A percentile compares a stretch with the other conserved stretches of the same genome.
Evolutionary conservation across 2,888 invertebrate species (phyloP).

Genomic region (Plebejus anna): DNA sequence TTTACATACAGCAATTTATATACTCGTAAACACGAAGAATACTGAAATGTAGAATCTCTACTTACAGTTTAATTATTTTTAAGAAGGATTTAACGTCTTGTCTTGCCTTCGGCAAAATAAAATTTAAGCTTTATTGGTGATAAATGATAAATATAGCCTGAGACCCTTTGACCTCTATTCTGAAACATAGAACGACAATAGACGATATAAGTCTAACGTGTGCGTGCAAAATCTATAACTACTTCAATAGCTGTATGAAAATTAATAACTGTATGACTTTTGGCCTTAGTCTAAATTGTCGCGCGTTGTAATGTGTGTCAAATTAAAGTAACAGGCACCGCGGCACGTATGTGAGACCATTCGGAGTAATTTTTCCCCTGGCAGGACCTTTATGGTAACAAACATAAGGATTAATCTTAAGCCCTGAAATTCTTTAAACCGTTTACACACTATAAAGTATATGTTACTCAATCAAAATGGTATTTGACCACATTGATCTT

Average conservation of each 20-base stretch:
- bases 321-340: conserved; percentile 10
- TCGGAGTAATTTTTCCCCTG: not conserved
- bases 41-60: too few relatives aligned
- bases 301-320: not conserved
- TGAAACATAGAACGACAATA: not conserved
- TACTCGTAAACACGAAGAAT: too few relatives aligned
- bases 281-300: conserved; percentile 19
- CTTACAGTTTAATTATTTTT: too few relatives aligned
- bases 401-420: not conserved
- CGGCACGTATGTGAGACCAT: not conserved
- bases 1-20: too few relatives aligned
- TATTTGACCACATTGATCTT: not conserved
- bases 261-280: conserved; percentile 1
- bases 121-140: not conserved
- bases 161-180: not conserved
- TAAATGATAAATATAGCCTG: not conserved
- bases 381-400: not conserved
- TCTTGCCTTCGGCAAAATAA: not conserved
- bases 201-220: not conserved
- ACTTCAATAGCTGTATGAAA: not conserved
- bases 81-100: not conserved
- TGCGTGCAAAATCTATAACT: not conserved
- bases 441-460: not conserved
- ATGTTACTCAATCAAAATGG: not conserved
- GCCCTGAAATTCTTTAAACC: not conserved